A percentile compares a stretch with the other conserved stretches of the same genome.
phyloP scores from a whole-genome alignment of 2,797 vertebrate species.

The Semotilus atromaculatus region DNA sequence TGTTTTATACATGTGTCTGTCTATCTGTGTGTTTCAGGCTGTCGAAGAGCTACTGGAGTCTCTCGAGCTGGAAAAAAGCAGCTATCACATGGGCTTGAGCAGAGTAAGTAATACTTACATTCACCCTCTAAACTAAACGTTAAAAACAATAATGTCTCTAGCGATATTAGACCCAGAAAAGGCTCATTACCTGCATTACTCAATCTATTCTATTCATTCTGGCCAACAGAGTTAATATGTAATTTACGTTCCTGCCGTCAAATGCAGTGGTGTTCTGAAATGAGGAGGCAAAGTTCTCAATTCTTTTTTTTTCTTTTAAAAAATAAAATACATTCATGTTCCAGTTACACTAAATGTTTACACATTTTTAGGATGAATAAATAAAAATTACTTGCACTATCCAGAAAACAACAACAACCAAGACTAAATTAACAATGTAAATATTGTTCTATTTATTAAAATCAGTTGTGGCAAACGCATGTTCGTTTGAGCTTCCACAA shows the following conservation, averaged over 20 bases:
- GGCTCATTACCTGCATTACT: not conserved
- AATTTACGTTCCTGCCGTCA: not conserved
- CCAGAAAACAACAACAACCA: not conserved
- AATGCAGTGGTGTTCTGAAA: not conserved
- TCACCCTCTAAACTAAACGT: not conserved
- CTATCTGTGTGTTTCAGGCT: slow-evolving; percentile 75
- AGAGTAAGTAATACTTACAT: slow-evolving; percentile 77
- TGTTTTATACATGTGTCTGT: slow-evolving; percentile 23
- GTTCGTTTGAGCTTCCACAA: too few relatives aligned
- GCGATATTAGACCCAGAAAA: not conserved
- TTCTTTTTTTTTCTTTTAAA: too few relatives aligned
- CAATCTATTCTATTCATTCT: not conserved
- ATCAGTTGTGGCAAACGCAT: too few relatives aligned
- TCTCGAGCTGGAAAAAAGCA: slow-evolving; percentile 94
- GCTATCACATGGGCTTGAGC: slow-evolving; percentile 93
- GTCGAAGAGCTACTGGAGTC: slow-evolving; percentile 94
- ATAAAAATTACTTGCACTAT: not conserved
- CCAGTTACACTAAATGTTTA: not conserved
- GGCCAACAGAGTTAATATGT: not conserved
- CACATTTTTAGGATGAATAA: not conserved
- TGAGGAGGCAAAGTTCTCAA: not conserved
- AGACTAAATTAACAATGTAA: not conserved
- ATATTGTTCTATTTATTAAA: not conserved
- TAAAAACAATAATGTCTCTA: not conserved
- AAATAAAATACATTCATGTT: not conserved